These are phyloP conservation scores for Podiceps cristatus DNA, from an alignment of 2,113 vertebrate species.

Conservation along the genomic window DNA sequence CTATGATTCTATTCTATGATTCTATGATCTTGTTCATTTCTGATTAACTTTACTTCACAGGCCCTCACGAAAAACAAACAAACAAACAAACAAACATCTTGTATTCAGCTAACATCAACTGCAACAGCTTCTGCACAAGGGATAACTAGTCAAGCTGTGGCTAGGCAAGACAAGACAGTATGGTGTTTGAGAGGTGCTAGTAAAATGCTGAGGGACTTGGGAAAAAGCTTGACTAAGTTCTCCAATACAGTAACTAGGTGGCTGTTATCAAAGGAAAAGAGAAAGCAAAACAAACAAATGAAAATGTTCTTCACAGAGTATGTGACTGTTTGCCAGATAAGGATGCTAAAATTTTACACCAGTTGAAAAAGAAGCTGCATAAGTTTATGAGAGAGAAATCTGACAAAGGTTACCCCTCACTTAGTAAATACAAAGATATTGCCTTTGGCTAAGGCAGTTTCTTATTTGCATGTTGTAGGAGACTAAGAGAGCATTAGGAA, in stretches of 20 bases:
- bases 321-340: background rate
- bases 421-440: background rate
- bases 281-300: background rate
- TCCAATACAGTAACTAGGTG: background rate
- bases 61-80: background rate
- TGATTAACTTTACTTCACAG: background rate
- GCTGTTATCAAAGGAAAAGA: background rate
- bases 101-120: background rate
- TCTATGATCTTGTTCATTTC: background rate
- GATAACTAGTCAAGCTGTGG: background rate
- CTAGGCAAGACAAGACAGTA: background rate
- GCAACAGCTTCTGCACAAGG: background rate
- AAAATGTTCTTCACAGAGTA: background rate
- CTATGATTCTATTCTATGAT: no score
- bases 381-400: background rate
- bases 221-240: background rate
- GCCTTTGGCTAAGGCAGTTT: background rate
- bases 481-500: background rate
- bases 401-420: background rate
- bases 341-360: background rate
- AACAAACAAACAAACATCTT: background rate
- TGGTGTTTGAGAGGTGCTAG: background rate
- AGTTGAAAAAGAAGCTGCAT: background rate
- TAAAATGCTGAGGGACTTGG: background rate
- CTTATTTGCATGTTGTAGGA: background rate